A percentile compares a stretch with the other conserved stretches of the same genome.
Conservation (phyloP, 2,797 vertebrate genomes). For the Sebastes trivittatus region DNA sequence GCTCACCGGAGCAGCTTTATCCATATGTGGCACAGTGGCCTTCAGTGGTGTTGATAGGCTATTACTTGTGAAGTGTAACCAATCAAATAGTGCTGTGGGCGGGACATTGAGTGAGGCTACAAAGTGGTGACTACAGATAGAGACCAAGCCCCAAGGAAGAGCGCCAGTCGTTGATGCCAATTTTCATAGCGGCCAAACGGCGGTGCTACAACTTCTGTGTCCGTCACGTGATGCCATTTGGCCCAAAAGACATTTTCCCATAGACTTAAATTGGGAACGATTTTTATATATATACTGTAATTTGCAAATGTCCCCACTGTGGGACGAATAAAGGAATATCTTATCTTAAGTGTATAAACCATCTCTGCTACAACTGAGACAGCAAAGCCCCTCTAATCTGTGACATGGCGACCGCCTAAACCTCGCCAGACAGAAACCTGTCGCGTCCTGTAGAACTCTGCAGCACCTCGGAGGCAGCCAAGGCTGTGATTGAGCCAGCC, state of each 20-base stretch:
- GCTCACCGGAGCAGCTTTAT: background rate
- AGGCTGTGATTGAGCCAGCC: slow-evolving; percentile 72
- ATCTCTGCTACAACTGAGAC: slow-evolving; percentile 15
- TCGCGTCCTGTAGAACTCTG: slow-evolving; percentile 64
- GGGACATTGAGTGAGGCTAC: background rate
- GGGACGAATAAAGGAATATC: too few species aligned
- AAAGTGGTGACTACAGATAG: background rate
- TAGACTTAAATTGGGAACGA: too few species aligned
- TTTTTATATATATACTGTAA: too few species aligned
- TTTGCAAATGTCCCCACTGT: too few species aligned
- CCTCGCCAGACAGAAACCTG: slow-evolving; percentile 72
- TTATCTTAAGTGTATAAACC: slow-evolving; percentile 20
- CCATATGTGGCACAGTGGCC: background rate
- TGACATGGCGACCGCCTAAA: slow-evolving; percentile 49
- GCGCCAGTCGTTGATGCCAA: too few species aligned
- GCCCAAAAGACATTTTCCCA: too few species aligned
- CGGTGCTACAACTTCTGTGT: too few species aligned
- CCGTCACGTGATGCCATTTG: too few species aligned
- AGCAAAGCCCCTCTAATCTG: slow-evolving; percentile 40
- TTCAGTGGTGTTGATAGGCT: background rate
- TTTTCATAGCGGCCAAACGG: too few species aligned
- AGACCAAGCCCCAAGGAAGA: too few species aligned
- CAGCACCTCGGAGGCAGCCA: slow-evolving; percentile 46
- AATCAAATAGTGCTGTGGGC: background rate
- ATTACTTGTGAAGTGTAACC: background rate